These are phyloP conservation scores for Nycticryphes semicollaris DNA, from an alignment of 2,113 vertebrate genomes.

Conservation along the genomic window DNA sequence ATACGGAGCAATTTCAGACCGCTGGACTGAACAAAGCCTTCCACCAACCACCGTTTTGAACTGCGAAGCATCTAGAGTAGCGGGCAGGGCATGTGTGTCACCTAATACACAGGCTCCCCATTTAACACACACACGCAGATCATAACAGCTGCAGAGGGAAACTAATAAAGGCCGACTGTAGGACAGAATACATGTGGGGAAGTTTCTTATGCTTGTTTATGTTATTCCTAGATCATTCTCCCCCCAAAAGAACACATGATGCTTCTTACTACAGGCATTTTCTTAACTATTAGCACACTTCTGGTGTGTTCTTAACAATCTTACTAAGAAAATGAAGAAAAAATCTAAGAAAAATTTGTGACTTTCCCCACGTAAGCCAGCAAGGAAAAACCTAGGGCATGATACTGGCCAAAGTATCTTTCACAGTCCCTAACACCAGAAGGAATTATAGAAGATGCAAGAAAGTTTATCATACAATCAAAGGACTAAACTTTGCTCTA, in stretches of 20 bases:
- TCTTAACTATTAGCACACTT: neutral
- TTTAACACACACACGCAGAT: too few relatives aligned
- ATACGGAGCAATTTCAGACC: neutral
- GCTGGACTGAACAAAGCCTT: neutral
- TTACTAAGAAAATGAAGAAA: neutral
- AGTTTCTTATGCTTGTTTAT: neutral
- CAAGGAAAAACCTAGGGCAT: neutral
- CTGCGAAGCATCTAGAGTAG: neutral
- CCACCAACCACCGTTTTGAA: neutral
- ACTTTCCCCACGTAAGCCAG: neutral
- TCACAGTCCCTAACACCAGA: neutral
- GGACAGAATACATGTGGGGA: neutral
- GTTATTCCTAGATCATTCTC: neutral
- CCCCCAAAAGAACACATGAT: neutral
- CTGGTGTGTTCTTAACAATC: neutral
- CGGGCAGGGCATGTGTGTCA: neutral
- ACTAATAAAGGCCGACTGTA: neutral
- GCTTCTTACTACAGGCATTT: neutral
- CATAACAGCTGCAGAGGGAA: neutral
- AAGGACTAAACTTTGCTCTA: neutral
- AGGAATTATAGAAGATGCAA: neutral
- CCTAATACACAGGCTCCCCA: neutral
- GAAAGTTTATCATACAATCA: neutral
- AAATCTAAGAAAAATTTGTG: neutral
- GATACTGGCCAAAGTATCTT: neutral